Evolutionary conservation across 2,888 invertebrate genomes (phyloP), one percentile per base, ranked within the genome.

Genomic region (Siphlonurus alternatus): DNA sequence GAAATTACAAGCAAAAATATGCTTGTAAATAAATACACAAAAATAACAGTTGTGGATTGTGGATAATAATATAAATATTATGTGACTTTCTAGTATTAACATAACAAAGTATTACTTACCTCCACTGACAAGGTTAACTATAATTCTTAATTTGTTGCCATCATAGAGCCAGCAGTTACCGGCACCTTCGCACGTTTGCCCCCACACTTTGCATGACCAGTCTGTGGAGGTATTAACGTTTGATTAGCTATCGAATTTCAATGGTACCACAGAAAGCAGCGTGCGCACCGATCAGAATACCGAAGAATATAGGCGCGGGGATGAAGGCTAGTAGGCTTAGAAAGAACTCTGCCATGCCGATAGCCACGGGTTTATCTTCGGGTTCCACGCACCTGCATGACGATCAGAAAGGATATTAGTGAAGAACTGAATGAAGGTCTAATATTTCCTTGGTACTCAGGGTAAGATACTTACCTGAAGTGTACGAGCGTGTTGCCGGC

Each of bases 241-340:
- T 10, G 22, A n/a, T n/a, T n/a, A n/a, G n/a, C n/a, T 56, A 10
- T 5, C 22, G 19, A n/a, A 10, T 19, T 15, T 10, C 7, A 10
- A 1, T 51, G 2, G 56, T 20, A 60, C 0, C 60, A 22, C 22
- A 0, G 5, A 5, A 38, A 10, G 5, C 38, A 38, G n/a, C 38
- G 66, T 25, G 23, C 65, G 68, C 68, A 74, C 74, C 74, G 20
- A 78, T 70, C 1, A 78, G 70, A 1, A 73, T 71, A 2, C 79
- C 79, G 66, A 75, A 76, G 2, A 78, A 66, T 15, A 78, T 72
- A 0, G 78, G 78, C 18, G 75, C 76, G 2, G 79, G 78, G 18
- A 77, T 73, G 67, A 75, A 76, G 7, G 72, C 71, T 51, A 74
- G 67, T 2, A 71, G 62, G 61, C 71, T 70, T 24, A 73, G 63